Conservation (phyloP, 2,888 invertebrate species). For the Anaspis maculata region DNA sequence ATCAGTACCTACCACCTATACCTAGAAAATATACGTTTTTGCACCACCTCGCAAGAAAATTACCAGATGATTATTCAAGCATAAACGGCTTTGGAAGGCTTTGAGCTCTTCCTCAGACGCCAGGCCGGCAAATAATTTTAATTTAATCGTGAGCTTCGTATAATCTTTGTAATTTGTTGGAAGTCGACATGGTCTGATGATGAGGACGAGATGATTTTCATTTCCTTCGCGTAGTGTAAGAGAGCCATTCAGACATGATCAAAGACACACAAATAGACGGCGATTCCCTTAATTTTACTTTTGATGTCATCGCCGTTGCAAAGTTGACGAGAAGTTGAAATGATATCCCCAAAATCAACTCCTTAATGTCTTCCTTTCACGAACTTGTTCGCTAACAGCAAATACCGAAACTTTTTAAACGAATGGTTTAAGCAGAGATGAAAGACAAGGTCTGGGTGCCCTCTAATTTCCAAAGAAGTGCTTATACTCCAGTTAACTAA, state of each 20-base stretch:
- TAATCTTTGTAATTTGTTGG: slow-evolving; percentile 27
- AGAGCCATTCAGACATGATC: slow-evolving; percentile 27
- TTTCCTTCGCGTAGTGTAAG: not conserved
- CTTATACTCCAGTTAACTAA: no score
- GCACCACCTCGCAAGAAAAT: no score
- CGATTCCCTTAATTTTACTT: slow-evolving; percentile 34
- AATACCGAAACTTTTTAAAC: not conserved
- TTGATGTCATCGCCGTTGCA: slow-evolving; percentile 29
- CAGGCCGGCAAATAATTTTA: slow-evolving; percentile 24
- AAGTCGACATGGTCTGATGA: slow-evolving; percentile 13
- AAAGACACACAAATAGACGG: slow-evolving; percentile 33
- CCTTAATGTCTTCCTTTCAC: no score
- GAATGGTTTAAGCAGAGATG: not conserved
- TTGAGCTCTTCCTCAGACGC: not conserved
- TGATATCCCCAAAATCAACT: slow-evolving; percentile 29
- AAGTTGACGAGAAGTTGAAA: slow-evolving; percentile 31
- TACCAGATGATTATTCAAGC: no score
- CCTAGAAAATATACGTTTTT: no score
- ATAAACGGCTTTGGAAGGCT: no score
- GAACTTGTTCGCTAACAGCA: no score
- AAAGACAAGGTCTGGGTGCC: not conserved
- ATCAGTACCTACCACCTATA: no score
- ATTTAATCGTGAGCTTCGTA: slow-evolving; percentile 26
- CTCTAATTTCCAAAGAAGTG: no score
- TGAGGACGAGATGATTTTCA: slow-evolving; percentile 4